Conservation (phyloP, 2,113 vertebrate species). For the Manacus vitellinus region DNA sequence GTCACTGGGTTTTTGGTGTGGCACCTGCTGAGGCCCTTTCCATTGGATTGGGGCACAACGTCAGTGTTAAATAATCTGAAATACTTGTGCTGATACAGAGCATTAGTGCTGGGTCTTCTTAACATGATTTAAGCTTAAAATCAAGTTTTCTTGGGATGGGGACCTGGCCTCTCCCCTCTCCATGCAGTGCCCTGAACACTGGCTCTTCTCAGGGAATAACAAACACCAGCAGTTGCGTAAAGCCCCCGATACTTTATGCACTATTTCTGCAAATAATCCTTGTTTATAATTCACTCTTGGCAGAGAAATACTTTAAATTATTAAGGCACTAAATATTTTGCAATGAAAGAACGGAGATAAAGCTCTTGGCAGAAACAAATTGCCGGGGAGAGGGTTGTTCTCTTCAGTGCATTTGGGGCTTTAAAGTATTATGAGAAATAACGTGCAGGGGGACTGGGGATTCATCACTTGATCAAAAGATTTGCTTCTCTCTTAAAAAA, state of each 20-base stretch:
- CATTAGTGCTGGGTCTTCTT: background rate
- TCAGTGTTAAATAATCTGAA: background rate
- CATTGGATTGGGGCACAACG: background rate
- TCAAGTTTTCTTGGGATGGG: background rate
- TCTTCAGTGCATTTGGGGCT: background rate
- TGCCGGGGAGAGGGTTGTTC: background rate
- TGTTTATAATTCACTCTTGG: constrained; percentile 53
- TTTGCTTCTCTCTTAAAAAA: background rate
- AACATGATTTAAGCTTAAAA: background rate
- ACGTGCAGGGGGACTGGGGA: background rate
- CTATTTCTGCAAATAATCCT: constrained; percentile 39
- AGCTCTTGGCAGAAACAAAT: constrained; percentile 33
- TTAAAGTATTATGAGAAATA: background rate
- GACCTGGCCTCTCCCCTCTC: background rate
- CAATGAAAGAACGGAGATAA: background rate
- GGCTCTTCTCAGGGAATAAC: background rate
- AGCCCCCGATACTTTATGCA: background rate
- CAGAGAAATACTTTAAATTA: constrained; percentile 55
- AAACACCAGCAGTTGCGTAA: background rate
- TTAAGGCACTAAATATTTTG: constrained; percentile 52
- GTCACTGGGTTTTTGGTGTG: background rate
- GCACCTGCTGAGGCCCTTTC: background rate
- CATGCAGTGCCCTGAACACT: background rate
- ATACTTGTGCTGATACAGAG: background rate
- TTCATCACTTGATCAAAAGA: background rate